Evolutionary conservation across 2,113 vertebrate genomes (phyloP).

Genomic region (Albula goreensis): DNA sequence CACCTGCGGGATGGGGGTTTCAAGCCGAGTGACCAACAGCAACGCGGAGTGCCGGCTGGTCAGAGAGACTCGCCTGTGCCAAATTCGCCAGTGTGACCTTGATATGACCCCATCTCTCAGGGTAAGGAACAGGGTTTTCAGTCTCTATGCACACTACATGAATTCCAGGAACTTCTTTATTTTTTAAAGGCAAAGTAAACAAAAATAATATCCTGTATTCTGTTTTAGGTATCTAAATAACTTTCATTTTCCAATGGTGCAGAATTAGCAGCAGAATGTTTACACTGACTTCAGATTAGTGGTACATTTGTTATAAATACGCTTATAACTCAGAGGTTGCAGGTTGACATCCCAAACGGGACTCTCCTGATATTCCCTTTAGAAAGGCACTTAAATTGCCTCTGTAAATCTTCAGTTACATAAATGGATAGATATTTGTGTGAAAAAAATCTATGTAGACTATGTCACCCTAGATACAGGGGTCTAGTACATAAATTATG

Average conservation of each 20-base stretch:
- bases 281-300: no score
- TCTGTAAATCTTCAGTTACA: neutral
- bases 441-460: no score
- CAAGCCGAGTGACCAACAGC: slow-evolving; percentile 67
- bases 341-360: neutral
- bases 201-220: neutral
- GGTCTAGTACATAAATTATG: no score
- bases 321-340: no score
- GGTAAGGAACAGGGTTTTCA: slow-evolving; percentile 44
- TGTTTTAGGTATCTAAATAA: neutral
- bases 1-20: slow-evolving; percentile 71
- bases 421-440: neutral
- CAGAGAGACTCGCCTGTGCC: slow-evolving; percentile 67
- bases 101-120: slow-evolving; percentile 34
- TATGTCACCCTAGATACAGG: no score
- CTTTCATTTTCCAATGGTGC: neutral
- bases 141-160: neutral
- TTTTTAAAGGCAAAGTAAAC: neutral
- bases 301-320: no score
- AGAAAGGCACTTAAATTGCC: neutral
- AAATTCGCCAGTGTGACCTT: slow-evolving; percentile 56
- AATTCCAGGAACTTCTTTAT: no score
- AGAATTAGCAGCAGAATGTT: no score
- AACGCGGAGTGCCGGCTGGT: slow-evolving; percentile 65
- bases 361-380: neutral